Evolutionary conservation across 2,113 vertebrate species (phyloP).

Genomic region (Dermatemys mawii): DNA sequence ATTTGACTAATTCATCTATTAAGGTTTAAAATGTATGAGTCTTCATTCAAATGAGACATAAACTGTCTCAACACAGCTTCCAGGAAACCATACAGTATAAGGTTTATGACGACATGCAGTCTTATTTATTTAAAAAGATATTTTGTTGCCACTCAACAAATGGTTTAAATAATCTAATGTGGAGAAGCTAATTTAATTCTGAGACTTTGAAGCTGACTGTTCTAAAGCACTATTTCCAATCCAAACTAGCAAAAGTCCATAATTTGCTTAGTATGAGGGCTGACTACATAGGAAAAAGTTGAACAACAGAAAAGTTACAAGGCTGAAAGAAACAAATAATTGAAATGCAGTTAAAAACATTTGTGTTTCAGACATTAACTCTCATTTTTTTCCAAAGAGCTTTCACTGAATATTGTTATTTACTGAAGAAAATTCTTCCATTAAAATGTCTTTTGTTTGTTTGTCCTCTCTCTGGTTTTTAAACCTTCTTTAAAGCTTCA

Average conservation of each 20-base stretch:
- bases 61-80: background rate
- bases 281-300: background rate
- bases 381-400: background rate
- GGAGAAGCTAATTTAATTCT: background rate
- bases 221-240: background rate
- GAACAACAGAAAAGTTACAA: background rate
- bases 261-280: background rate
- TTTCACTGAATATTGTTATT: background rate
- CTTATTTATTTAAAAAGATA: background rate
- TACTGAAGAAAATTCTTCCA: background rate
- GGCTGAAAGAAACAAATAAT: background rate
- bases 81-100: background rate
- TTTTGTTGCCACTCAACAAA: background rate
- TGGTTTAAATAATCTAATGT: constrained; percentile 3
- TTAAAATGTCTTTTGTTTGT: background rate
- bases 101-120: background rate
- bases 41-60: background rate
- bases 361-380: background rate
- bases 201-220: background rate
- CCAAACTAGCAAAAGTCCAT: background rate
- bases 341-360: background rate
- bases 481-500: background rate
- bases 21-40: background rate
- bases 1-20: background rate
- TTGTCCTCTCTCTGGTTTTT: background rate